These are phyloP conservation scores for Eudemis profundana DNA, from an alignment of 2,888 invertebrate species.

Conservation along the genomic window DNA sequence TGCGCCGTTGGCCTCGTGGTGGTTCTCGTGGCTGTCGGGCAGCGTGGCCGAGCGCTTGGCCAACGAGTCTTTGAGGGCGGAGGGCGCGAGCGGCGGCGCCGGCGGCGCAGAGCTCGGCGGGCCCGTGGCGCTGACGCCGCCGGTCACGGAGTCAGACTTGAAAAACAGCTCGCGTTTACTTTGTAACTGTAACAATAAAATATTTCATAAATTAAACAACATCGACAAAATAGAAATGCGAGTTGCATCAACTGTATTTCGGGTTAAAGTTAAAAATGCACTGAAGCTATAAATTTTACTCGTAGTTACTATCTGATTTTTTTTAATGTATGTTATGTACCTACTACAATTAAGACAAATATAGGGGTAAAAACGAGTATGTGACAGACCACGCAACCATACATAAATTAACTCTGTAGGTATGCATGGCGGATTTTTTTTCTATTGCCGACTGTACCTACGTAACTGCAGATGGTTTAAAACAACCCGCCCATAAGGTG, in stretches of 20 bases:
- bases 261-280: too few species aligned
- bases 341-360: too few species aligned
- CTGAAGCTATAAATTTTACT: too few species aligned
- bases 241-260: too few species aligned
- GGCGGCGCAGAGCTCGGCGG: constrained; percentile 75
- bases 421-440: too few species aligned
- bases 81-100: constrained; percentile 77
- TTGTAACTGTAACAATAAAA: constrained; percentile 87
- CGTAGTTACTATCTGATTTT: too few species aligned
- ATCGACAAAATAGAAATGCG: background rate
- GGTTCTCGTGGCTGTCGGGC: constrained; percentile 77
- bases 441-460: too few species aligned
- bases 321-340: too few species aligned
- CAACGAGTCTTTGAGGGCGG: constrained; percentile 81
- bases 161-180: constrained; percentile 95
- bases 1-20: constrained; percentile 81
- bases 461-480: background rate
- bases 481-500: background rate
- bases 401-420: too few species aligned
- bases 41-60: constrained; percentile 77
- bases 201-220: constrained; percentile 29
- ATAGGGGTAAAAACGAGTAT: too few species aligned
- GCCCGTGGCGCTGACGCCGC: constrained; percentile 77
- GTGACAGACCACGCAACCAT: too few species aligned
- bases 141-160: constrained; percentile 88